Percentiles rank a stretch among this genome's conserved stretches.
Conservation (phyloP, 2,113 vertebrate species). For the Rhinichthys klamathensis region DNA sequence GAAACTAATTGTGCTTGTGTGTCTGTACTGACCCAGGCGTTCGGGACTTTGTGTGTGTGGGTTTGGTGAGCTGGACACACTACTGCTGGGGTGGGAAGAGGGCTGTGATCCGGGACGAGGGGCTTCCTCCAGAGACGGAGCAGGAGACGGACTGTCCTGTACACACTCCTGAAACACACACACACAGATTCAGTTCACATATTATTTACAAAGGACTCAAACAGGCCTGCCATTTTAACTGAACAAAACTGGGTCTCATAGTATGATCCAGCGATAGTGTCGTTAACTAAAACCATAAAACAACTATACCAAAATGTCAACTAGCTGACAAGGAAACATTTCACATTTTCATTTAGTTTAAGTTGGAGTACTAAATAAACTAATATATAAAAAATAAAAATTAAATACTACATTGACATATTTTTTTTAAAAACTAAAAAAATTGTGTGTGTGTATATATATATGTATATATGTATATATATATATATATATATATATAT, state of each 20-base stretch:
- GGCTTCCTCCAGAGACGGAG: slow-evolving; percentile 56
- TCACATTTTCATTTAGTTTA: background rate
- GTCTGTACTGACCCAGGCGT: slow-evolving; percentile 47
- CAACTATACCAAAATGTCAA: too few species aligned
- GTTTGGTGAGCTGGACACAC: slow-evolving; percentile 58
- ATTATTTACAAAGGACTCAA: background rate
- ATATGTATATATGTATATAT: too few species aligned
- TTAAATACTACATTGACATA: background rate
- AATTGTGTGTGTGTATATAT: too few species aligned
- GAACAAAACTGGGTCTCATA: background rate
- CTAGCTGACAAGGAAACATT: too few species aligned
- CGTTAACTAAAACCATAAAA: background rate
- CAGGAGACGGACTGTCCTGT: slow-evolving; percentile 58
- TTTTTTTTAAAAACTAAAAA: too few species aligned
- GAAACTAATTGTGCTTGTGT: slow-evolving; percentile 8
- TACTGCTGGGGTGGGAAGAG: slow-evolving; percentile 56
- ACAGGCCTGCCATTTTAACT: background rate
- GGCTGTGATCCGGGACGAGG: slow-evolving; percentile 58
- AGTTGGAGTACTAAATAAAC: background rate
- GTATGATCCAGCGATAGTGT: background rate
- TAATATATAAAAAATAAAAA: background rate
- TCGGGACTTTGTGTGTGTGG: slow-evolving; percentile 57
- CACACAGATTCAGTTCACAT: background rate
- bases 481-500: too few species aligned
- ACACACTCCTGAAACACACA: slow-evolving; percentile 52